Base-by-base conservation (phyloP, 1,140 invertebrate genomes). In the Ips nitidus region DNA sequence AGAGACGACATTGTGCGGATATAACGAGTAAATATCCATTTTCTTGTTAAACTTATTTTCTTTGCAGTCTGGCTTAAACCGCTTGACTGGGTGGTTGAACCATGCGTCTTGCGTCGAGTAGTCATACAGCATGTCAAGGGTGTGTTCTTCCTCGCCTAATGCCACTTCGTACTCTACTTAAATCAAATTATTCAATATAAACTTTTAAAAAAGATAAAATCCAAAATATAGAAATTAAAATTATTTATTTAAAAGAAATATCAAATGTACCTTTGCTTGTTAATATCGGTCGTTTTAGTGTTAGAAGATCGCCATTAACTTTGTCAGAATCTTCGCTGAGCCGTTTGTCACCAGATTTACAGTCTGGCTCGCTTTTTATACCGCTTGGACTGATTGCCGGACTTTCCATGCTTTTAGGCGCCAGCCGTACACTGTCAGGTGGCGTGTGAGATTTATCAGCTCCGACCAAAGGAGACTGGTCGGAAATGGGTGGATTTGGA, bases 1-100 rank as follows among this genome's bases (percentile, higher is more conserved):
- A 57, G 76, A 65, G 52, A 83, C 77, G 67, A 81, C 81, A 50
- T 84, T 86, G 76, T 87, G 86, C 66, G 84, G 83, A 75, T 87
- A 86, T 47, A 86, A 83, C 41, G 85, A 84, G 78, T 88, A 89
- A 60, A 88, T 80, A 78, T 88, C 86, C 62, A 66, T 68, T 73
- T 71, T 75, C 57, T 70, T 73, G 41, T 72, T 71, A 36, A 69
- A 59, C 60, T 75, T 75, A 71, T 71, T 76, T 57, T 77, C 76
- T 70, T 74, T 78, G 64, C 80, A 77, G 66, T 85, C 85, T 38
- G 81, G 80, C 78, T 88, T 94, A 79, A 93, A 91, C 74, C 89
- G 88, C 80, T 95, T 96, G 42, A 94, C 91, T 1, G 93, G 92
- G 84, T 94, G 91, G 80, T 94, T 90, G 66, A 94, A 83, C 93